phyloP scores from a whole-genome alignment of 2,888 invertebrate genomes.

The Calephelis perditalis region DNA sequence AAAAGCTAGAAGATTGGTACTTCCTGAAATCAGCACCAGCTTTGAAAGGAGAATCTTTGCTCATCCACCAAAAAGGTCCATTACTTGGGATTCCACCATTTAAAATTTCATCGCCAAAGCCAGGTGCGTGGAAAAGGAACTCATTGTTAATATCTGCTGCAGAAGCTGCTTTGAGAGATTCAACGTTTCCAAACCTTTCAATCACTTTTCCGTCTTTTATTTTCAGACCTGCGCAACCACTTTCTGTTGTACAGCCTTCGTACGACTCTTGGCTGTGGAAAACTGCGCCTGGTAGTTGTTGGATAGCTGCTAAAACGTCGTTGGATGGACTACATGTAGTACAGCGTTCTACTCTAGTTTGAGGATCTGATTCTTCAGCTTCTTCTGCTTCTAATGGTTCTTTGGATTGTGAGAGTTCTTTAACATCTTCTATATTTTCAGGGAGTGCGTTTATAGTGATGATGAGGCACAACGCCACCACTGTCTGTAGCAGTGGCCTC shows the following conservation, averaged over 20 bases:
- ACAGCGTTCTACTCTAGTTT: conserved; percentile 54
- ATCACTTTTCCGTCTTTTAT: conserved; percentile 64
- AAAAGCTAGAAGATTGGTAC: conserved; percentile 50
- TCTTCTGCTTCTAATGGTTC: conserved; percentile 54
- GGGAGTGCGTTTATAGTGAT: conserved; percentile 50
- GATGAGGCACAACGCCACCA: conserved; percentile 59
- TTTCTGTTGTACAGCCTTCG: conserved; percentile 61
- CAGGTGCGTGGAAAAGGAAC: conserved; percentile 59
- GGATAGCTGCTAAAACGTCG: conserved; percentile 48
- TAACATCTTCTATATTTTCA: conserved; percentile 54
- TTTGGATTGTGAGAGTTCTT: conserved; percentile 49
- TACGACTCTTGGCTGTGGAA: conserved; percentile 64
- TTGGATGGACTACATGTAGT: conserved; percentile 50
- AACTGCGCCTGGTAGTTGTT: conserved; percentile 49
- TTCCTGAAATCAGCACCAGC: conserved; percentile 51
- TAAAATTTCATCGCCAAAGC: conserved; percentile 43
- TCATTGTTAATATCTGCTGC: conserved; percentile 48
- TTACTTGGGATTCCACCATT: conserved; percentile 48
- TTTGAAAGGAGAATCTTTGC: conserved; percentile 77
- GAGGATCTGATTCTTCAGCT: conserved; percentile 51
- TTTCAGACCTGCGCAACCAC: conserved; percentile 69
- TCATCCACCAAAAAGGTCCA: conserved; percentile 81
- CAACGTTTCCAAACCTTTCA: conserved; percentile 58
- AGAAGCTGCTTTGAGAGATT: conserved; percentile 56
- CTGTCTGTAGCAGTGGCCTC: conserved; percentile 66